A percentile compares a stretch with the other conserved stretches of the same genome.
Evolutionary conservation across 2,888 invertebrate genomes (phyloP).

Genomic region (Cremastobaeus sp.): DNA sequence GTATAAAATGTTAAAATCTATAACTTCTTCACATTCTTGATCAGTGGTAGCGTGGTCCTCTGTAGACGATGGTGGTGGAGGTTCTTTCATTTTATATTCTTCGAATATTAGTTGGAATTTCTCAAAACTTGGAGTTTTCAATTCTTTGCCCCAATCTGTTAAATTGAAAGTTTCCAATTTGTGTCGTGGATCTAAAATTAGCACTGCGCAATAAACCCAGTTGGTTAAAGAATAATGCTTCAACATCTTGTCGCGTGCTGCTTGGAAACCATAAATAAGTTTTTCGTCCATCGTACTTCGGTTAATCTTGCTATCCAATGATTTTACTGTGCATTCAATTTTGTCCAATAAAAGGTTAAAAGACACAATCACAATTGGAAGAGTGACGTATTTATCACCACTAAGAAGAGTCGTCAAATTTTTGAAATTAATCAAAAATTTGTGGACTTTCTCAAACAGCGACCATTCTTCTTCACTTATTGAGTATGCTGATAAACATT

Average conservation of each 20-base stretch:
- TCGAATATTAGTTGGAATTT: slow-evolving; percentile 26
- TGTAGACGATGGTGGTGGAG: neutral
- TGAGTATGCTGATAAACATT: neutral
- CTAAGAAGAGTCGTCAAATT: slow-evolving; percentile 42
- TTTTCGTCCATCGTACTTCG: slow-evolving; percentile 32
- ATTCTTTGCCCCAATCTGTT: slow-evolving; percentile 32
- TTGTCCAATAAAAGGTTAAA: slow-evolving; percentile 42
- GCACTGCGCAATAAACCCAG: slow-evolving; percentile 39
- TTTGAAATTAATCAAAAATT: slow-evolving; percentile 22
- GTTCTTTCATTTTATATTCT: neutral
- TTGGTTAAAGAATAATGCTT: slow-evolving; percentile 36
- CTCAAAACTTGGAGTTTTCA: slow-evolving; percentile 17
- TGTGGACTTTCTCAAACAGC: slow-evolving; percentile 33
- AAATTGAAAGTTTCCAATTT: slow-evolving; percentile 40
- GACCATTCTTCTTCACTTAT: slow-evolving; percentile 42
- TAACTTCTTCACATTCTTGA: no score
- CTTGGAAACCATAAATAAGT: slow-evolving; percentile 25
- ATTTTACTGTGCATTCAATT: slow-evolving; percentile 30
- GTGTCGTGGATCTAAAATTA: slow-evolving; percentile 37
- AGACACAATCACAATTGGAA: slow-evolving; percentile 38
- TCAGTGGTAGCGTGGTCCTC: no score
- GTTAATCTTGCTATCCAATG: slow-evolving; percentile 28
- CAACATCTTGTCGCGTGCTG: slow-evolving; percentile 29
- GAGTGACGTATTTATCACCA: slow-evolving; percentile 57
- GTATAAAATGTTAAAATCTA: neutral